Conservation (phyloP, 2,888 invertebrate species). For the Acanthosepion lycidas region DNA sequence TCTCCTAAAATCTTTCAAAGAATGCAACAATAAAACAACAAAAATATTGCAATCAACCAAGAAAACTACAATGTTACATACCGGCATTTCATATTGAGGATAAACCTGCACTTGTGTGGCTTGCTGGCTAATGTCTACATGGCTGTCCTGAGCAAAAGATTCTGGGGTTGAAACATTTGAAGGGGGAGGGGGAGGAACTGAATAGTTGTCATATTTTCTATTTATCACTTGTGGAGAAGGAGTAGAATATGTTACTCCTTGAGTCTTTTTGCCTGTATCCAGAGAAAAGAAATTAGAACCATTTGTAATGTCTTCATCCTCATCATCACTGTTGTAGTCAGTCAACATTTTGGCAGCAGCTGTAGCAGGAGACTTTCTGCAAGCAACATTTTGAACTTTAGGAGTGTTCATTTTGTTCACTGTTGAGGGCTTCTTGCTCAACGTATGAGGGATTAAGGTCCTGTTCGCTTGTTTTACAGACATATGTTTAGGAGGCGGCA, state of each 20-base stretch:
- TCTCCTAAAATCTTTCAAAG: too few species aligned
- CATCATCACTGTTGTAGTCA: slow-evolving; percentile 64
- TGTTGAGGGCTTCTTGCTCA: slow-evolving; percentile 55
- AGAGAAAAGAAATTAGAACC: slow-evolving; percentile 60
- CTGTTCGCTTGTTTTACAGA: slow-evolving; percentile 65
- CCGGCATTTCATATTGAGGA: neutral
- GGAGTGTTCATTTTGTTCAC: neutral
- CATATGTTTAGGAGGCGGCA: slow-evolving; percentile 67
- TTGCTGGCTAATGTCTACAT: neutral
- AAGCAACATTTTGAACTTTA: neutral
- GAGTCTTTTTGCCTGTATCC: slow-evolving; percentile 51
- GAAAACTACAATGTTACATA: neutral
- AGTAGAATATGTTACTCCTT: slow-evolving; percentile 1
- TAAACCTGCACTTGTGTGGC: neutral
- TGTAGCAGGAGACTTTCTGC: neutral
- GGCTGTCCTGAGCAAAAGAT: neutral
- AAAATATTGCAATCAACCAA: too few species aligned
- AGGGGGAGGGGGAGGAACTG: neutral
- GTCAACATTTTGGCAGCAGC: slow-evolving; percentile 50
- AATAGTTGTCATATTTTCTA: neutral
- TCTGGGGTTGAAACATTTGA: neutral
- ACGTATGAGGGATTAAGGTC: slow-evolving; percentile 63
- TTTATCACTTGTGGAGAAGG: neutral
- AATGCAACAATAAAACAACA: too few species aligned
- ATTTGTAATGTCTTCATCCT: slow-evolving; percentile 53